Evolutionary conservation across 2,888 invertebrate species (phyloP).

Genomic region (Strigamia crassipes): DNA sequence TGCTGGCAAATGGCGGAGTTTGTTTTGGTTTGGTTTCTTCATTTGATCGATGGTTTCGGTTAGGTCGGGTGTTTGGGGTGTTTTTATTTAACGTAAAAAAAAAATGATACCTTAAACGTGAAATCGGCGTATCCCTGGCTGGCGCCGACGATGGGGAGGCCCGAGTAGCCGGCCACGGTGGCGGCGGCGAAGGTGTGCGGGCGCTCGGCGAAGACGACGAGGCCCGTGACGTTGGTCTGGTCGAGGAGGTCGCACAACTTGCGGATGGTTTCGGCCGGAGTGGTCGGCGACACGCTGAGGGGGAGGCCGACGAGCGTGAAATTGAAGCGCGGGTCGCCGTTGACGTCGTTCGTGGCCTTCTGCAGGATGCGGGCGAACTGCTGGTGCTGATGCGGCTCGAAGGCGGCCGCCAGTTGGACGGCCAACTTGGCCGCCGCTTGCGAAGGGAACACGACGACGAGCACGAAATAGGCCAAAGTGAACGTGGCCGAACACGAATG

Average conservation of each 20-base stretch:
- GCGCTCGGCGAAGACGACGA: slow-evolving; percentile 45
- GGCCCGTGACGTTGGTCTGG: slow-evolving; percentile 43
- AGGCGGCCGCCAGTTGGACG: slow-evolving; percentile 45
- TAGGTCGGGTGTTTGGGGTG: too few species aligned
- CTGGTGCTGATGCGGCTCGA: slow-evolving; percentile 39
- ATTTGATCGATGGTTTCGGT: too few species aligned
- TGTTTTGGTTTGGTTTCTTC: too few species aligned
- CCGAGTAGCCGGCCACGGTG: slow-evolving; percentile 47
- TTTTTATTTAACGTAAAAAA: too few species aligned
- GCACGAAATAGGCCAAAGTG: slow-evolving; percentile 7
- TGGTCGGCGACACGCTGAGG: neutral
- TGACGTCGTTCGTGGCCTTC: slow-evolving; percentile 48
- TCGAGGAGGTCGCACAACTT: slow-evolving; percentile 47
- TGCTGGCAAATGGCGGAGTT: neutral
- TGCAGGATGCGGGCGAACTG: slow-evolving; percentile 43
- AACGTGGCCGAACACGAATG: neutral
- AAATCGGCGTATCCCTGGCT: slow-evolving; percentile 43
- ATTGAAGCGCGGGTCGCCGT: slow-evolving; percentile 44
- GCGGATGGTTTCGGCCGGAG: slow-evolving; percentile 36
- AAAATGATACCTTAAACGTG: slow-evolving; percentile 48
- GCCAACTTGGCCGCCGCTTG: slow-evolving; percentile 42
- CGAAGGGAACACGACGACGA: slow-evolving; percentile 38
- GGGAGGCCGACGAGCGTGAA: slow-evolving; percentile 32
- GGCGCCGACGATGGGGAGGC: slow-evolving; percentile 46
- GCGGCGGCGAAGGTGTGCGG: slow-evolving; percentile 46